A percentile compares a stretch with the other conserved stretches of the same genome.
phyloP scores from a whole-genome alignment of 2,113 vertebrate genomes.

The Poecile atricapillus region DNA sequence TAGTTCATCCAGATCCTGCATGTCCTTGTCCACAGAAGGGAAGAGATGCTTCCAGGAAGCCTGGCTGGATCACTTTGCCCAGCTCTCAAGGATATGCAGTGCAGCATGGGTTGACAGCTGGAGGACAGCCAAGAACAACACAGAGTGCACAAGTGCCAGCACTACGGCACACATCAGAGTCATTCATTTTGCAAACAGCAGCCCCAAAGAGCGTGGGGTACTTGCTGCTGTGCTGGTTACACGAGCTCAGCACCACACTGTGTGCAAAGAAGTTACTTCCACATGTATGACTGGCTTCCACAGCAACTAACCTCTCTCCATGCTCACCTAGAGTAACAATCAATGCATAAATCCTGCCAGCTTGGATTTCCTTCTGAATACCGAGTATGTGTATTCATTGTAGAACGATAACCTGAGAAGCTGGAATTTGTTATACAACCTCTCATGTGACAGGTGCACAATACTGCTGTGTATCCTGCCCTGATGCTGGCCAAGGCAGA shows the following conservation, averaged over 20 bases:
- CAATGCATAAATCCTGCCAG: background rate
- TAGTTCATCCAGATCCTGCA: background rate
- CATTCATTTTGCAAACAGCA: background rate
- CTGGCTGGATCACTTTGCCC: background rate
- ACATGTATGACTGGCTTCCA: background rate
- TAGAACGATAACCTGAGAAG: background rate
- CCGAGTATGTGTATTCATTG: background rate
- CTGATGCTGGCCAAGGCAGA: background rate
- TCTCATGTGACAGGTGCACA: background rate
- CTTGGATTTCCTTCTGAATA: background rate
- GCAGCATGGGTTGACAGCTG: background rate
- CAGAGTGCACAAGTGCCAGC: fast-evolving
- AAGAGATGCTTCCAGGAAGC: background rate
- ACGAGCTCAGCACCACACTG: background rate
- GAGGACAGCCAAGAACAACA: background rate
- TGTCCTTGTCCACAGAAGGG: background rate
- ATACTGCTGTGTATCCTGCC: background rate
- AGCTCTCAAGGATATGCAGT: background rate
- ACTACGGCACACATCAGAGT: background rate
- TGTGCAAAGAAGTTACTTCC: background rate
- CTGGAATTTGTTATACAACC: background rate
- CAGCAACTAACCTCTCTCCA: background rate
- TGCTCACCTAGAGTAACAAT: background rate
- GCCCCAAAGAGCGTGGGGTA: background rate
- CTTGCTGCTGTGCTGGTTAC: background rate